Evolutionary conservation across 2,113 vertebrate species (phyloP), one percentile per base, ranked within the genome.

Genomic region (Hemichromis elongatus): DNA sequence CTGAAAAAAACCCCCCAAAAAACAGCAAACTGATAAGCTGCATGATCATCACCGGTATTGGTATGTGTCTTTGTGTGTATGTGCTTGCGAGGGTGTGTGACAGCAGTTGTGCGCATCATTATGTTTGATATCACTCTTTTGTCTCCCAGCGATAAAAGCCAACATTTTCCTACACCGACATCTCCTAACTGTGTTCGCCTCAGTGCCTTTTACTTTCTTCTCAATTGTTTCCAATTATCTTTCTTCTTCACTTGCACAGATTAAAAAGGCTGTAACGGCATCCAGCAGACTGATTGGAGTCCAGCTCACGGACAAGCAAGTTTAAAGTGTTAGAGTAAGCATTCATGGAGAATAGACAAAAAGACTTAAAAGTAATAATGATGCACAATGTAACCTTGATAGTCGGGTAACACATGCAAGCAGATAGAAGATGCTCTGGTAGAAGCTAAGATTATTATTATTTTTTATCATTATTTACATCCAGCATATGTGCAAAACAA

Each of bases 191-290:
- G 9, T n/a, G 11, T 57, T 77, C 50, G 81, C 85, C 77, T 77
- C 89, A 37, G 59, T 83, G 90, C 84, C 54, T 93, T 93, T 91
- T 83, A 91, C 90, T 89, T 89, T 84, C 89, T 84, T 57, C 61
- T 84, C 52, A 14, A 86, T 91, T 91, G 87, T 90, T 93, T 92
- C 82, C 86, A 92, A 94, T 94, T 90, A 94, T 91, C 89, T 89
- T 92, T 85, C 79, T 90, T 91, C 81, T 88, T 88, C 80, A 50
- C 85, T 87, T 24, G 89, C 83, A 11, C 73, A 86, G 86, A 94
- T 92, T 89, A 86, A 83, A 84, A 88, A 40, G 53, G 82, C 80
- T 89, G 83, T 61, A 84, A 86, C 53, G 30, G 47, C 57, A 7
- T 9, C 40, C 55, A 73, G 81, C 70, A 61, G 77, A 59, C 54